A percentile compares a stretch with the other conserved stretches of the same genome.
Conservation (phyloP, 2,888 invertebrate species). For the Rhingia campestris region DNA sequence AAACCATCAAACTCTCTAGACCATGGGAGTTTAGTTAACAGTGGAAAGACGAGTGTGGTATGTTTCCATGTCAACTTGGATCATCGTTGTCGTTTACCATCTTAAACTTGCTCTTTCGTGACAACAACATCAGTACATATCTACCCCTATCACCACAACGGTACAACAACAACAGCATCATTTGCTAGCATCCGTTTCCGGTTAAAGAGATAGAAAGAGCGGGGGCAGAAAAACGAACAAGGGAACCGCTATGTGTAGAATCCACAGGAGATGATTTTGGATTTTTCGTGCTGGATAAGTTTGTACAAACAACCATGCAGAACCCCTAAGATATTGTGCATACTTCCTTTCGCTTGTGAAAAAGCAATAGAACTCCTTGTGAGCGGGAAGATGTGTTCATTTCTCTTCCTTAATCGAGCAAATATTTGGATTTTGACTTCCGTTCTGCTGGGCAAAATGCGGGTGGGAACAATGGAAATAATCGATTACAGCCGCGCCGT, state of each 20-base stretch:
- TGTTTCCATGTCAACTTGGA: constrained; percentile 40
- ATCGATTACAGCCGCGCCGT: constrained; percentile 47
- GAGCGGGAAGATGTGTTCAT: constrained; percentile 65
- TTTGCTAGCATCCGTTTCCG: constrained; percentile 69
- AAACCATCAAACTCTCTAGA: neutral
- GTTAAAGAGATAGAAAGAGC: constrained; percentile 49
- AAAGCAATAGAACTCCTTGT: constrained; percentile 69
- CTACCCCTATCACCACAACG: neutral
- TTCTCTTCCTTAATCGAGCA: constrained; percentile 72
- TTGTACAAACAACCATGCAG: constrained; percentile 63
- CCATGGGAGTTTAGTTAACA: constrained; percentile 10
- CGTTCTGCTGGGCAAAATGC: constrained; percentile 19
- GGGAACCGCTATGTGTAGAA: constrained; percentile 7
- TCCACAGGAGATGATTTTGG: constrained; percentile 60
- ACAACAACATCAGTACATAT: constrained; percentile 15
- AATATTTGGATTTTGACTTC: constrained; percentile 73
- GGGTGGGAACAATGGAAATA: constrained; percentile 43
- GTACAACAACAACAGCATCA: constrained; percentile 53
- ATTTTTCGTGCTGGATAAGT: constrained; percentile 56
- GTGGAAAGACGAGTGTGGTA: constrained; percentile 23
- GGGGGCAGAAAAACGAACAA: too few species aligned
- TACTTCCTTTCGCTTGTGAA: constrained; percentile 61
- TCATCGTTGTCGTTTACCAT: constrained; percentile 40
- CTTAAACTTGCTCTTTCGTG: neutral
- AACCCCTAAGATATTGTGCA: constrained; percentile 69